phyloP scores from a whole-genome alignment of 2,113 vertebrate species.

The Uropsilus gracilis region DNA sequence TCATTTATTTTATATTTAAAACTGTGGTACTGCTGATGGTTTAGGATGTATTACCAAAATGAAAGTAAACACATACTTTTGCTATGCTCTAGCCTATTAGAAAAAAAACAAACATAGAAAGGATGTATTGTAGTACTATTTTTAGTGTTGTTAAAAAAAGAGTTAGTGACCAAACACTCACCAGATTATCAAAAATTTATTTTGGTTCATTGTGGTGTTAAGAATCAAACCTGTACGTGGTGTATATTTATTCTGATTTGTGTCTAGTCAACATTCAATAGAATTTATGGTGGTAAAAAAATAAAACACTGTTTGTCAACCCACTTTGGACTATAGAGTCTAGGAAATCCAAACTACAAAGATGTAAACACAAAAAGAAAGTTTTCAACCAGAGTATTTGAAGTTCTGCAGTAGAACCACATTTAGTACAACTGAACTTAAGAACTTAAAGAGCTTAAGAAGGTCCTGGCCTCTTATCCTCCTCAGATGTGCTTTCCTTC shows the following conservation, averaged over 20 bases:
- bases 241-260: background rate
- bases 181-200: background rate
- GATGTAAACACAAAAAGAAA: background rate
- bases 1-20: background rate
- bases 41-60: background rate
- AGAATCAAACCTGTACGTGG: background rate
- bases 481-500: background rate
- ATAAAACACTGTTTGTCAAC: background rate
- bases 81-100: background rate
- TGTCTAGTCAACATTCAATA: background rate
- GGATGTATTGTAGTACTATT: background rate
- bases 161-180: background rate
- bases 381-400: background rate
- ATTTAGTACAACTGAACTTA: background rate
- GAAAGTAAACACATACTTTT: background rate
- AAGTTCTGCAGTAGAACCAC: background rate
- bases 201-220: background rate
- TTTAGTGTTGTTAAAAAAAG: background rate
- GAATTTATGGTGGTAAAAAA: background rate
- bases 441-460: background rate
- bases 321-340: background rate
- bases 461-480: background rate
- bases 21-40: background rate
- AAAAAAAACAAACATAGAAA: slow-evolving; percentile 41
- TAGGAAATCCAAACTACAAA: background rate